Evolutionary conservation across 2,888 invertebrate genomes (phyloP).

Genomic region (Xestia xanthographa): DNA sequence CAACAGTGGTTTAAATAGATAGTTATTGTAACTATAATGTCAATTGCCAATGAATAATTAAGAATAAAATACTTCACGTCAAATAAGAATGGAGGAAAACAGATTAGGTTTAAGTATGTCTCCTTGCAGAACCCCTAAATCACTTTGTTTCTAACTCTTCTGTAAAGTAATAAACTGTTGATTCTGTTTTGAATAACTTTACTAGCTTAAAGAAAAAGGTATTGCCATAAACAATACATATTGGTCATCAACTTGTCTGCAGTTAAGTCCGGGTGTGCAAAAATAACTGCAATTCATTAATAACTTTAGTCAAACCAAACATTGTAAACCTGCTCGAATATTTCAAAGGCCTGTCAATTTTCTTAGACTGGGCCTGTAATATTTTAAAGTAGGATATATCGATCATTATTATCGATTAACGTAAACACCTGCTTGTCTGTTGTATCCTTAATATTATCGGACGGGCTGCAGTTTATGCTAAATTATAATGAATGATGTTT

Average conservation of each 20-base stretch:
- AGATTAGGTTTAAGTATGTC: not conserved
- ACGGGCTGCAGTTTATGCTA: not conserved
- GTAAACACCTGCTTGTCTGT: not conserved
- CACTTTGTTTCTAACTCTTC: not conserved
- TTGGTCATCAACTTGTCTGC: not conserved
- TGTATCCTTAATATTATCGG: not conserved
- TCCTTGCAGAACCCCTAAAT: not conserved
- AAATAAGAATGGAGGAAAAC: too few relatives aligned
- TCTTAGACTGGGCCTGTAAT: not conserved
- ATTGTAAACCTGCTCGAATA: not conserved
- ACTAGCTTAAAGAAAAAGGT: not conserved
- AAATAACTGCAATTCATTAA: not conserved
- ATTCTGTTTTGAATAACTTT: not conserved
- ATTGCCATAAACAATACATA: not conserved
- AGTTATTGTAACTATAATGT: too few relatives aligned
- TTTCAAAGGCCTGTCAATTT: not conserved
- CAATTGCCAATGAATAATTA: too few relatives aligned
- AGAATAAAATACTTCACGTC: too few relatives aligned
- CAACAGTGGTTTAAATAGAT: too few relatives aligned
- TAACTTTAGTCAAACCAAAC: not conserved
- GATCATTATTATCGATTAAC: not conserved
- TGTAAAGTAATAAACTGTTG: not conserved
- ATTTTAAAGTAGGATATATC: constrained; percentile 2
- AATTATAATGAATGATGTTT: not conserved
- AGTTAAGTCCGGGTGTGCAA: not conserved